Evolutionary conservation across 1,140 invertebrate genomes (phyloP), one percentile per base, ranked within the genome.

Genomic region (Cardiocondyla obscurior): DNA sequence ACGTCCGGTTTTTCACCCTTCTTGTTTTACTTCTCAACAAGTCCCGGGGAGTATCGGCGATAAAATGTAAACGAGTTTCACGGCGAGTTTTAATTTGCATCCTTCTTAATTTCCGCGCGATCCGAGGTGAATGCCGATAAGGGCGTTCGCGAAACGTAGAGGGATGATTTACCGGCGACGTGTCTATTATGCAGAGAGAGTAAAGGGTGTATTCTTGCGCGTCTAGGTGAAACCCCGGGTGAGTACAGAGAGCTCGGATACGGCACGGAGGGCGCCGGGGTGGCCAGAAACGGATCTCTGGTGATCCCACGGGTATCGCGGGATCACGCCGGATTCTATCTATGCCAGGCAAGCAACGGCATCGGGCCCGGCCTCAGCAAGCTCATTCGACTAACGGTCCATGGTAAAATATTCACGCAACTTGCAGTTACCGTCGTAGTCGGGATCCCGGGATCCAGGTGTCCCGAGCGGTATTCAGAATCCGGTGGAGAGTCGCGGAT

Each of bases 331-430:
- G 95, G 96, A 19, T 94, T 94, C 88, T 96, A 96, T 87, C 88
- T 96, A 39, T 95, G 94, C 88, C 95, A 96, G 88, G 95, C 96
- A 16, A 95, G 94, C 92, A 96, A 96, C 91, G 95, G 95, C 3
- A 95, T 96, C 72, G 95, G 95, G 2, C 94, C 95, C 12, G 95
- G 95, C 64, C 94, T 96, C 87, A 96, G 95, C 92, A 95, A 96
- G 93, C 94, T 96, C 79, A 95, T 96, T 85, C 94, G 94, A 76
- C 94, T 96, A 81, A 95, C 94, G 84, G 96, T 96, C 60, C 95
- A 96, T 86, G 95, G 96, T 96, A 94, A 95, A 93, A 92, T 92
- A 93, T 93, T 93, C 88, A 93, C 85, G 55, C 58, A 86, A 83
- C 85, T 72, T 60, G 28, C 55, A 60, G 72, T 74, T 84, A 88